Evolutionary conservation across 1,140 invertebrate genomes (phyloP), one percentile per base, ranked within the genome.

Genomic region (Atta texana): DNA sequence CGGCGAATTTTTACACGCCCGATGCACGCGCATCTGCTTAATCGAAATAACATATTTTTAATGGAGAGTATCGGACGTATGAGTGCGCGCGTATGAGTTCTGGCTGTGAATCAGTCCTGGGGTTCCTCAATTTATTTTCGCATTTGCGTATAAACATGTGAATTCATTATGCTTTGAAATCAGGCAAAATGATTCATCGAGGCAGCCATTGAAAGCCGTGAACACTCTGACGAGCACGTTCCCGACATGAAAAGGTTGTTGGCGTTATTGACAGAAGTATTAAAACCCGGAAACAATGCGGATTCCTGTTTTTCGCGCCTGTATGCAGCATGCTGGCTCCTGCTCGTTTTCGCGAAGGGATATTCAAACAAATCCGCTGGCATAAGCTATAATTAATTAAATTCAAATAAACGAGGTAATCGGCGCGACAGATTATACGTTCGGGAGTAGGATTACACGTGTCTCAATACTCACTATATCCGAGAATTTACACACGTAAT

Each of bases 111-210:
- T 16, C 55, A n/a, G 18, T 16, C 39, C 55, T 34, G 55, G 14
- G 66, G 57, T 49, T 78, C 24, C 69, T 49, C 80, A 64, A 88
- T 90, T 90, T 82, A 85, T 85, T 74, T 53, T 57, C 77, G 44
- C 51, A 78, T 82, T 85, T 64, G 77, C 81, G 78, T 84, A 76
- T 85, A 90, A 90, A 90, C 88, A 90, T 90, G 87, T 64, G 72
- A 90, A 90, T 90, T 90, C 76, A 90, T 90, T 90, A 90, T 76
- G 86, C 24, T 64, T 72, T 71, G 88, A 90, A 90, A 90, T 90
- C 88, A 89, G 75, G 86, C 76, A 78, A 53, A 90, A 90, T 77
- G 89, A 90, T 90, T 90, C 68, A 90, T 90, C 88, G 89, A 76
- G 88, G 76, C 55, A 72, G 57, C 63, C 28, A 85, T 84, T 87